A percentile compares a stretch with the other conserved stretches of the same genome.
These are phyloP conservation scores for Marisa cornuarietis DNA, from an alignment of 1,140 invertebrate species.

Conservation along the genomic window DNA sequence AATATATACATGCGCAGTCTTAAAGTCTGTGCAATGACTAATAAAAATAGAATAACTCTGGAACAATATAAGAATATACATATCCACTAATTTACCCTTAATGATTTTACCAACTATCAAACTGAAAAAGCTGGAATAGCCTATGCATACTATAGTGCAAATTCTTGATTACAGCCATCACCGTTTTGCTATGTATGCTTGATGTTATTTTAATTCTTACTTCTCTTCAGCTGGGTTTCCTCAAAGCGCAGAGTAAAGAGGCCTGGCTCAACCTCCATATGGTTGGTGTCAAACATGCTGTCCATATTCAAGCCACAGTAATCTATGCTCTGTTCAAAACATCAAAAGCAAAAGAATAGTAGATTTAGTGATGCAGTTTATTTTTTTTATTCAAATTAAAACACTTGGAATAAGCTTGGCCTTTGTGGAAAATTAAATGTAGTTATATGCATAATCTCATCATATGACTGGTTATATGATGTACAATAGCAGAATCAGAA, in stretches of 20 bases:
- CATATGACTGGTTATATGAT: background rate
- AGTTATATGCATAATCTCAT: background rate
- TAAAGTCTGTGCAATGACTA: too few species aligned
- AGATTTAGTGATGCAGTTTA: background rate
- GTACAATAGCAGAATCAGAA: background rate
- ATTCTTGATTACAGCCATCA: too few species aligned
- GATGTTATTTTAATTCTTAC: conserved; percentile 5
- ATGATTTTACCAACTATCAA: too few species aligned
- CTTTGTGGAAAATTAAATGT: background rate
- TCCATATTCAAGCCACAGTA: conserved; percentile 22
- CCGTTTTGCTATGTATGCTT: too few species aligned
- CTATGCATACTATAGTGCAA: too few species aligned
- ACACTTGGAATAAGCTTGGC: background rate
- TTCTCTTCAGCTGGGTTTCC: conserved; percentile 35
- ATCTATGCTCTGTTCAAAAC: conserved; percentile 11
- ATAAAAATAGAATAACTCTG: too few species aligned
- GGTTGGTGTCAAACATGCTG: conserved; percentile 12
- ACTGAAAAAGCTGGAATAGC: too few species aligned
- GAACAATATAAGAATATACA: too few species aligned
- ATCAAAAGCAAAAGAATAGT: background rate
- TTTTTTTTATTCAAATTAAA: background rate
- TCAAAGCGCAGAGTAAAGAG: conserved; percentile 42
- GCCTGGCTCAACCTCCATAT: conserved; percentile 35
- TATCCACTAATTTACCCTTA: too few species aligned
- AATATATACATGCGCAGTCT: too few species aligned